Conservation (phyloP, 1,140 invertebrate genomes). For the Physella acuta region DNA sequence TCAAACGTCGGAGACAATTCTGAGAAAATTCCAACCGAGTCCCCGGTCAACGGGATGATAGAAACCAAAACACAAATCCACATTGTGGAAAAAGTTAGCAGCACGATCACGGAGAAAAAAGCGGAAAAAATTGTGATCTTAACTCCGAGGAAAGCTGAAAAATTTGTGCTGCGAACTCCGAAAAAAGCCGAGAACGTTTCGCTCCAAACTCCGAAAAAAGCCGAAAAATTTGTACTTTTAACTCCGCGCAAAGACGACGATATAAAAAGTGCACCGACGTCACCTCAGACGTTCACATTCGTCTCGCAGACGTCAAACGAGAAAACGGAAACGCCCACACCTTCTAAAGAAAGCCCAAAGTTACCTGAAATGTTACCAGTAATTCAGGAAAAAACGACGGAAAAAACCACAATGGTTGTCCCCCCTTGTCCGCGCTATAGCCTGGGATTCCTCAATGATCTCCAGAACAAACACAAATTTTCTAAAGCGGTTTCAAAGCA, state of each 20-base stretch:
- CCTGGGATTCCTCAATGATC: background rate
- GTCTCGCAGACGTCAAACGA: background rate
- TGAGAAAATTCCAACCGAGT: background rate
- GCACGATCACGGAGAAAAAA: no score
- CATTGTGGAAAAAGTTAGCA: no score
- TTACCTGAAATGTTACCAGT: background rate
- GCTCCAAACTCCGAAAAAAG: background rate
- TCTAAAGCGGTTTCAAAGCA: background rate
- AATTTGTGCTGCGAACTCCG: background rate
- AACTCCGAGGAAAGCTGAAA: no score
- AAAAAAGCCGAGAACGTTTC: background rate
- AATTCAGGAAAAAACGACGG: background rate
- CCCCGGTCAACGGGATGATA: background rate
- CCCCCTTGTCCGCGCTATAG: background rate
- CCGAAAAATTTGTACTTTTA: no score
- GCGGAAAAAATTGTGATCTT: no score
- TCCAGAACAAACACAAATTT: constrained; percentile 1
- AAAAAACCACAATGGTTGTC: background rate
- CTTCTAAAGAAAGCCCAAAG: background rate
- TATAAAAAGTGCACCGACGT: background rate
- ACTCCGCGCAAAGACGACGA: background rate
- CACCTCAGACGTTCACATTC: background rate
- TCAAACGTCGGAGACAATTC: background rate
- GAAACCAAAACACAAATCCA: no score
- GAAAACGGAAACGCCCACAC: background rate